Base-by-base conservation (phyloP, 2,888 invertebrate genomes). In the Habrosyne pyritoides region DNA sequence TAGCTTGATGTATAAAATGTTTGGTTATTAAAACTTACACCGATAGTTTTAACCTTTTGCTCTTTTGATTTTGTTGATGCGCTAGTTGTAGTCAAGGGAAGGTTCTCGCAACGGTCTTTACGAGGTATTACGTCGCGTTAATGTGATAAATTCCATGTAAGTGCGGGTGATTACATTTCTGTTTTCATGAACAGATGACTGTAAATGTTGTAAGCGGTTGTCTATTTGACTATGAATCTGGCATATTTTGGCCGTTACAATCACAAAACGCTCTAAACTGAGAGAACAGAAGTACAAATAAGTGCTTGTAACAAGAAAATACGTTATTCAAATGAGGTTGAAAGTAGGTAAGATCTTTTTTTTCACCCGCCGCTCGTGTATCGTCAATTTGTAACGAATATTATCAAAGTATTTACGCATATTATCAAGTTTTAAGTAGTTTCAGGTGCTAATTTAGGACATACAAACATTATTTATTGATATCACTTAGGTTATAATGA, bases 1-100 rank as follows among this genome's bases (percentile, higher is more conserved):
- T 83, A 79, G 87, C 82, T 83, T 86, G 79, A 71, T 77, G 83
- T 83, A 84, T 87, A 75, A 68, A 74, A 83, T 89, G 90, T 91
- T 91, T 90, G 88, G 87, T 86, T 91, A 84, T 78, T 77, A 77
- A 74, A 78, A 78, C 75, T 80, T 82, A 84, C 75, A 83, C 88
- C 85, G 87, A 89, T 85, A 81, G 75, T 84, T 85, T 84, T 85
- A 86, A 85, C 83, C 81, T 81, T 86, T 88, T 86, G 73, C 79
- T 79, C 80, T 75, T 73, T 50, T 79, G 67, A 81, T 84, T 83
- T 81, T 71, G 71, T 73, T 78, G 66, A 75, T 79, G 74, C 75
- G 73, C 79, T 83, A 75, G 66, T 72, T 81, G 69, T 77, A 81
- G 77, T 75, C 72, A 67, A 66, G 67, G 69, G 68, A 80, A 78